Evolutionary conservation across 2,888 invertebrate genomes (phyloP), one percentile per base, ranked within the genome.

Genomic region (Leucophora obtusa): DNA sequence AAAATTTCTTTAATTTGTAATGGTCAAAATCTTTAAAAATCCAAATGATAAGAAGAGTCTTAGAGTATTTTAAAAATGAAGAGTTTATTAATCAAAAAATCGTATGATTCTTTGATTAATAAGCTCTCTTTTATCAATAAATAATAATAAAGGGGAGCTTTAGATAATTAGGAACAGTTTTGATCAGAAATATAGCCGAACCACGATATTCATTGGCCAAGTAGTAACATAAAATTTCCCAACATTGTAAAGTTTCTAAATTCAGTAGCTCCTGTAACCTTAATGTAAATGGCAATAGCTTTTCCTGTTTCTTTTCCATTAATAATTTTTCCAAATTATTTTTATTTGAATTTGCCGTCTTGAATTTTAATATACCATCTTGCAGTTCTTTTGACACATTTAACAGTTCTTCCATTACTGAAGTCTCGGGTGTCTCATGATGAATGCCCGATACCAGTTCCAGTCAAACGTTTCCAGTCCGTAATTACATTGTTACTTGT

Each of bases 151-250:
- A n/a, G n/a, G n/a, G n/a, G n/a, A n/a, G n/a, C n/a, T n/a, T n/a
- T n/a, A n/a, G n/a, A n/a, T n/a, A n/a, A n/a, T n/a, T n/a, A n/a
- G n/a, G n/a, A n/a, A n/a, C n/a, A n/a, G n/a, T n/a, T n/a, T n/a
- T n/a, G n/a, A n/a, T n/a, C n/a, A n/a, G n/a, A n/a, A n/a, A n/a
- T n/a, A n/a, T n/a, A n/a, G 93, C 92, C 0, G 93, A 93, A 4
- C 94, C 94, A 83, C 93, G 93, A 84, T 94, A 95, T 86, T 95
- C 94, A 83, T 94, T 94, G 84, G 94, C 93, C 71, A 96, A 91
- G 85, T 94, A 95, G 87, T 94, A 94, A 84, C 94, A 94, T 6
- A 95, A 91, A 59, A 95, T 90, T 82, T 93, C 93, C 94, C 95
- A 95, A 66, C 94, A 92, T 89, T 94, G 93, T 62, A 91, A 92